These are phyloP conservation scores for Anthopleura xanthogrammica DNA, from an alignment of 92 coral and sea anemone species.

Conservation along the genomic window DNA sequence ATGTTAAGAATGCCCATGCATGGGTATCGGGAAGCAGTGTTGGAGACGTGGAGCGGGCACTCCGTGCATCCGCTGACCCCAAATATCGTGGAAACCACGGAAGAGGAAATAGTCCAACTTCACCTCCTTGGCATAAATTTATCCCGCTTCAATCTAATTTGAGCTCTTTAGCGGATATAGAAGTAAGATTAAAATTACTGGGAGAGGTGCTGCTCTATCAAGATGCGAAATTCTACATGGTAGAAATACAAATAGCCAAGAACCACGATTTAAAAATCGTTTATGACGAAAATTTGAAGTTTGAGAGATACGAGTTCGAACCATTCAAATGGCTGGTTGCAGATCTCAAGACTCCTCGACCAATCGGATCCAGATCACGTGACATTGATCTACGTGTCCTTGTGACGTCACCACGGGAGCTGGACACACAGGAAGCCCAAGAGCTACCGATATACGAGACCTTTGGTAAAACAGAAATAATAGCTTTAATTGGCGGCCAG, in stretches of 20 bases:
- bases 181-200: not conserved
- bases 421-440: conserved; percentile 37
- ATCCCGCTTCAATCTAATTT: conserved; percentile 13
- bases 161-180: not conserved
- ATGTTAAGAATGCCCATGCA: conserved; percentile 41
- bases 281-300: conserved; percentile 44
- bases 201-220: not conserved
- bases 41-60: conserved; percentile 26
- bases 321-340: conserved; percentile 73
- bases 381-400: conserved; percentile 63
- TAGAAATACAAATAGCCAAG: conserved; percentile 52
- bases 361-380: conserved; percentile 36
- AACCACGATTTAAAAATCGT: conserved; percentile 39
- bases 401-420: conserved; percentile 46
- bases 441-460: conserved; percentile 48
- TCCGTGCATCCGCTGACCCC: conserved; percentile 42
- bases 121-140: conserved; percentile 20
- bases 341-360: conserved; percentile 61
- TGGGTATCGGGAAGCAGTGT: conserved; percentile 33
- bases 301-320: conserved; percentile 56
- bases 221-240: conserved; percentile 16
- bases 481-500: not conserved
- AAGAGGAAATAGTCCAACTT: not conserved
- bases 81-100: conserved; percentile 29
- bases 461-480: conserved; percentile 38